Evolutionary conservation across 2,113 vertebrate species (phyloP).

Genomic region (Dinomys branickii): DNA sequence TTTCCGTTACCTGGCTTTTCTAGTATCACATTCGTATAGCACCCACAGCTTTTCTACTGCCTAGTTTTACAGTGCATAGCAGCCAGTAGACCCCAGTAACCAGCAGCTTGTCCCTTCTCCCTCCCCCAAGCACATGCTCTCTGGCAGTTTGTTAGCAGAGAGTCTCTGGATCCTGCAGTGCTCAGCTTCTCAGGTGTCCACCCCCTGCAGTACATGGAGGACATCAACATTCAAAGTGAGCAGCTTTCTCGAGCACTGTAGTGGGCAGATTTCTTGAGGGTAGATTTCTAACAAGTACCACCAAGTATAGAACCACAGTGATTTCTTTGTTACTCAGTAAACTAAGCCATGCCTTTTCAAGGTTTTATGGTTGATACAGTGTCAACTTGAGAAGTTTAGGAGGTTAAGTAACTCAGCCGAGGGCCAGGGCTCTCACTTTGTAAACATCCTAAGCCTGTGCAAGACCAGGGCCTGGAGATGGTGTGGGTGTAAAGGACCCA

Average conservation of each 20-base stretch:
- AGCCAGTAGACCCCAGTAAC: background rate
- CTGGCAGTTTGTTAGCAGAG: background rate
- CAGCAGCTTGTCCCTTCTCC: background rate
- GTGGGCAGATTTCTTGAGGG: background rate
- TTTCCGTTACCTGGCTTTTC: background rate
- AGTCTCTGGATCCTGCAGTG: background rate
- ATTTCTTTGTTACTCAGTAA: constrained; percentile 12
- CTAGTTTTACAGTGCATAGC: background rate
- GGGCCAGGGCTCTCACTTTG: too few species aligned
- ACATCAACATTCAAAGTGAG: background rate
- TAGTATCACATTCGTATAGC: background rate
- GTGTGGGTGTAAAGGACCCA: too few species aligned
- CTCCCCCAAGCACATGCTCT: background rate
- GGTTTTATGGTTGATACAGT: background rate
- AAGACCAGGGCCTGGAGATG: too few species aligned
- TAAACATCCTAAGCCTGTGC: too few species aligned
- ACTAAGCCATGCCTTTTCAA: background rate
- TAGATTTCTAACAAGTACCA: background rate
- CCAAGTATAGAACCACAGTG: background rate
- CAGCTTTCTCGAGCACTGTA: background rate
- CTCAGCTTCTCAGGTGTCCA: background rate
- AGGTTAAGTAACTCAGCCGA: too few species aligned
- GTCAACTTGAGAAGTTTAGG: too few species aligned
- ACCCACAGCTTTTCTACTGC: background rate
- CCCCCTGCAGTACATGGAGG: background rate